A percentile compares a stretch with the other conserved stretches of the same genome.
These are phyloP conservation scores for Phasianus colchicus DNA, from an alignment of 2,113 vertebrate species.

Conservation along the genomic window DNA sequence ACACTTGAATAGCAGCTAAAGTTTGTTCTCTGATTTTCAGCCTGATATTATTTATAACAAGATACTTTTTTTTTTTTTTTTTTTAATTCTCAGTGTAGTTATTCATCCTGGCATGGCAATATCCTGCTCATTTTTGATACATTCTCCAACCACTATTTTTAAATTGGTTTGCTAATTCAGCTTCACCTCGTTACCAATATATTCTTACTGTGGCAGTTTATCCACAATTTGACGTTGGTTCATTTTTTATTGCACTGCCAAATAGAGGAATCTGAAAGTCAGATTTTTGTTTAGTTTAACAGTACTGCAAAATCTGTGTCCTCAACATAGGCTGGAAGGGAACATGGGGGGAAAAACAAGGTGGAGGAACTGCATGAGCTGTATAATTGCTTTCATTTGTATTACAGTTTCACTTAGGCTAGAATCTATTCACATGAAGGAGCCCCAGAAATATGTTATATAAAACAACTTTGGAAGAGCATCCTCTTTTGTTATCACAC, in stretches of 20 bases:
- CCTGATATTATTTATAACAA: not conserved
- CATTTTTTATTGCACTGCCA: not conserved
- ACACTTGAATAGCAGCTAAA: constrained; percentile 2
- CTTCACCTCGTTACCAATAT: not conserved
- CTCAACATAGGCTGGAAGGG: not conserved
- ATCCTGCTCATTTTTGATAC: not conserved
- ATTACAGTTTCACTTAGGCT: not conserved
- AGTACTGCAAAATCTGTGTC: not conserved
- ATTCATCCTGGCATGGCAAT: not conserved
- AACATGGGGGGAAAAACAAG: not conserved
- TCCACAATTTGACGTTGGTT: not conserved
- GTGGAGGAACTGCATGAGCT: not conserved
- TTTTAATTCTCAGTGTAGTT: not conserved
- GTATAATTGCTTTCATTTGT: not conserved
- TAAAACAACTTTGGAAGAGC: not conserved
- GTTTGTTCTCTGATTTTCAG: not conserved
- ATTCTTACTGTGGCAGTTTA: not conserved
- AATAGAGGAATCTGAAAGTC: not conserved
- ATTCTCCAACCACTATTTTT: not conserved
- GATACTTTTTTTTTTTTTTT: not conserved
- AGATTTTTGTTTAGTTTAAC: no score
- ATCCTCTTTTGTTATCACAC: not conserved
- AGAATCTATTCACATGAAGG: not conserved
- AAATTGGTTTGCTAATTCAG: not conserved
- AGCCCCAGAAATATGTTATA: not conserved